Conservation (phyloP, 2,113 vertebrate species). For the Thomomys bottae region DNA sequence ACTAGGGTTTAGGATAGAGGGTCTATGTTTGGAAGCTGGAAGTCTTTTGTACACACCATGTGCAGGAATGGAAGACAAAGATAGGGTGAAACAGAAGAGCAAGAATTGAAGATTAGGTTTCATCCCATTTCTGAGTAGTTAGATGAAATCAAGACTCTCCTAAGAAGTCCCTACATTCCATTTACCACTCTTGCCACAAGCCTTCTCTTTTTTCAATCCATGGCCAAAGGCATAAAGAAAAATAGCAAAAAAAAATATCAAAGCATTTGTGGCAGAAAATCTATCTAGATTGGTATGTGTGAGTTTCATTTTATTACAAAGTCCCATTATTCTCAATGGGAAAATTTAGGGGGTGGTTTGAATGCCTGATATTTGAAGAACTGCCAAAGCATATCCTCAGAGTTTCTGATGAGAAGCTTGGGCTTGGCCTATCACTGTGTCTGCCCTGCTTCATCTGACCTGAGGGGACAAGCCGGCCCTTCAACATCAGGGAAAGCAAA, state of each 20-base stretch:
- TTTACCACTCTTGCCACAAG: conserved; percentile 55
- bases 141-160: conserved; percentile 57
- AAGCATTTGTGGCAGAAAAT: conserved; percentile 61
- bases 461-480: neutral
- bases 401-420: conserved; percentile 35
- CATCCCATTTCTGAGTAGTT: conserved; percentile 30
- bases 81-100: conserved; percentile 35
- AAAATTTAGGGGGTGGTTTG: neutral
- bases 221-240: conserved; percentile 50
- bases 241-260: conserved; percentile 9
- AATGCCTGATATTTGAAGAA: conserved; percentile 53
- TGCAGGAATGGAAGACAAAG: neutral
- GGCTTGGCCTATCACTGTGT: neutral
- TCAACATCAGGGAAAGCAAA: neutral
- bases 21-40: neutral
- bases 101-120: conserved; percentile 21
- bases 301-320: conserved; percentile 61
- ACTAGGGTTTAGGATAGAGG: neutral
- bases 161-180: conserved; percentile 30
- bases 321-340: conserved; percentile 47
- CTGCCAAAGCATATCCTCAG: conserved; percentile 7
- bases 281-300: conserved; percentile 54
- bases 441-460: neutral
- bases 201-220: conserved; percentile 4
- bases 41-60: neutral